Conservation (phyloP, 2,797 vertebrate genomes). For the Melanotaenia maccullochi region DNA sequence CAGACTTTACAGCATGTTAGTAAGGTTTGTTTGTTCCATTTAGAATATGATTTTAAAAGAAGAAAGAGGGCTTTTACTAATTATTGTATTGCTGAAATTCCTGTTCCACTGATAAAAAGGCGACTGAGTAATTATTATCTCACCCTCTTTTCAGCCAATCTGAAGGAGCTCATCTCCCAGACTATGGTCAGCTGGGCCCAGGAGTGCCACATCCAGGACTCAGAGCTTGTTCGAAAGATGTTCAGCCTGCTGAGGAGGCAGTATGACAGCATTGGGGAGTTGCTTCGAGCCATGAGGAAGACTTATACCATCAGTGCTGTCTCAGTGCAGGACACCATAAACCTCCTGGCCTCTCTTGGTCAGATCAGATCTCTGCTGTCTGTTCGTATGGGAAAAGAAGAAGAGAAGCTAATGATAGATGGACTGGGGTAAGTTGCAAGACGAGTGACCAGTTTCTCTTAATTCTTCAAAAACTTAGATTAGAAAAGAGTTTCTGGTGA, state of each 20-base stretch:
- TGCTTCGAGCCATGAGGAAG: constrained; percentile 92
- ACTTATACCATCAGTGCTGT: constrained; percentile 94
- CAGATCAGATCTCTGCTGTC: constrained; percentile 96
- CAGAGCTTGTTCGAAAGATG: constrained; percentile 94
- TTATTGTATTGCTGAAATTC: background rate
- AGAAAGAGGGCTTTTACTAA: background rate
- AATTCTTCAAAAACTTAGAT: background rate
- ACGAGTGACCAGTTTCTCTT: background rate
- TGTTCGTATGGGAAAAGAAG: constrained; percentile 97
- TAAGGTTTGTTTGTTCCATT: background rate
- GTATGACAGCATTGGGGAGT: constrained; percentile 96
- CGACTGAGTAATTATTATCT: background rate
- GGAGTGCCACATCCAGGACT: constrained; percentile 94
- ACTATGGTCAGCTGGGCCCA: constrained; percentile 98
- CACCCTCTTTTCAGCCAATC: constrained; percentile 82
- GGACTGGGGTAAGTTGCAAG: constrained; percentile 88
- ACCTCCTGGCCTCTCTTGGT: constrained; percentile 92
- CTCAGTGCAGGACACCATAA: constrained; percentile 93
- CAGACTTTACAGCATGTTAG: background rate
- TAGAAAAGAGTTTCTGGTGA: background rate
- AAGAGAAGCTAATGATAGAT: constrained; percentile 97
- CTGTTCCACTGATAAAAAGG: background rate
- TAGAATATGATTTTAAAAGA: background rate
- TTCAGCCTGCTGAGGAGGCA: constrained; percentile 95
- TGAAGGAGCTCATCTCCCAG: constrained; percentile 96